Evolutionary conservation across 2,888 invertebrate genomes (phyloP).

Genomic region (Hetaerina titia): DNA sequence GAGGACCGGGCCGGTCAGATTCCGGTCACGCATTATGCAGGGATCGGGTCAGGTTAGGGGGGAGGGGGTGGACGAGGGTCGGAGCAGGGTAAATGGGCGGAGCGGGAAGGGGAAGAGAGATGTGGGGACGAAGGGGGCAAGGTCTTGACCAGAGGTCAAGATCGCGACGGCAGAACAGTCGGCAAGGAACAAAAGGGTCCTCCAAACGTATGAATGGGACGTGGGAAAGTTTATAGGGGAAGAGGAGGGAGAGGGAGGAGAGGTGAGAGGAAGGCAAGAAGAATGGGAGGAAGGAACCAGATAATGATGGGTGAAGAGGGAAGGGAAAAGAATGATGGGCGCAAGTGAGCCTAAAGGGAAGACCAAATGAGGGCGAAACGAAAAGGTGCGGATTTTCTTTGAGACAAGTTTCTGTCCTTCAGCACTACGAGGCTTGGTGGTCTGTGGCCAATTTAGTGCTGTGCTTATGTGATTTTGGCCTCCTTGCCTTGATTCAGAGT

Average conservation of each 20-base stretch:
- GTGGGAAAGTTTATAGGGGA: constrained; percentile 13
- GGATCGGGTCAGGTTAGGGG: not conserved
- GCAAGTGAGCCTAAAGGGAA: not conserved
- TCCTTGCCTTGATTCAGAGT: too few relatives aligned
- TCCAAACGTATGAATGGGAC: constrained; percentile 33
- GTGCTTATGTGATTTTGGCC: too few relatives aligned
- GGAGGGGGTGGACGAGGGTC: too few relatives aligned
- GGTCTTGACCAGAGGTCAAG: constrained; percentile 32
- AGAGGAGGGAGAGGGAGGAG: constrained; percentile 2
- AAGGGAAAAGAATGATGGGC: not conserved
- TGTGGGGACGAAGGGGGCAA: not conserved
- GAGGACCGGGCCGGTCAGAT: constrained; percentile 18
- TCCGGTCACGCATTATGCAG: constrained; percentile 34
- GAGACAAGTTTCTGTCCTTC: too few relatives aligned
- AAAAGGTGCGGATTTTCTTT: not conserved
- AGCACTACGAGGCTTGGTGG: too few relatives aligned
- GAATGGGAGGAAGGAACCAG: not conserved
- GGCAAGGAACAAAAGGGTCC: constrained; percentile 22
- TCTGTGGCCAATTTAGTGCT: too few relatives aligned
- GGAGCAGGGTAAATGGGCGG: not conserved
- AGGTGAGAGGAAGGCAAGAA: not conserved
- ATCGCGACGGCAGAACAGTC: constrained; percentile 25
- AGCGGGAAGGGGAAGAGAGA: not conserved
- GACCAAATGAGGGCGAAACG: not conserved
- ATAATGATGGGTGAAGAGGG: not conserved